Conservation (phyloP, 2,888 invertebrate species). For the Aphodius sticticus region DNA sequence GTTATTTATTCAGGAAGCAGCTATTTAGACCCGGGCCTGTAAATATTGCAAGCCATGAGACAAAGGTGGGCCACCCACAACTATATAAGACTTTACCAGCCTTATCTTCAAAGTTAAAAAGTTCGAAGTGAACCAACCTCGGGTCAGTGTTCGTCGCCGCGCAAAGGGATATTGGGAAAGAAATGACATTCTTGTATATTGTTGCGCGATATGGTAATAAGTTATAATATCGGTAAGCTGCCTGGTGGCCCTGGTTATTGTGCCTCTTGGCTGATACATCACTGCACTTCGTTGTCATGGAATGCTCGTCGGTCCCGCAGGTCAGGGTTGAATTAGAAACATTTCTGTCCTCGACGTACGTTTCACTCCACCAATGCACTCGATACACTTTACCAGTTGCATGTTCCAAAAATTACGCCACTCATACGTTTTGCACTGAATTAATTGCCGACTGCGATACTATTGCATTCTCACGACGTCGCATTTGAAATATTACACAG, state of each 20-base stretch:
- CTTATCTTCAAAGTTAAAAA: conserved; percentile 8
- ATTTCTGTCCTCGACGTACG: conserved; percentile 28
- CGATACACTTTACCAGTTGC: not conserved
- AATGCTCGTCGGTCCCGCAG: conserved; percentile 41
- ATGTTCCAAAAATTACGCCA: not conserved
- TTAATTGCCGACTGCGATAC: not conserved
- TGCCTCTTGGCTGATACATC: conserved; percentile 44
- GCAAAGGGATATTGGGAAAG: conserved; percentile 21
- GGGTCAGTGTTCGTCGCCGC: conserved; percentile 16
- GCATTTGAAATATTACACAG: too few relatives aligned
- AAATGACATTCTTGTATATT: conserved; percentile 38
- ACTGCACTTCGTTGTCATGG: conserved; percentile 43
- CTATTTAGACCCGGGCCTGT: too few relatives aligned
- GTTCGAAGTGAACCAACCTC: conserved; percentile 17
- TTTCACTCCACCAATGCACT: not conserved
- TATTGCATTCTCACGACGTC: not conserved
- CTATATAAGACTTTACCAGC: too few relatives aligned
- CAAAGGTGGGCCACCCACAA: too few relatives aligned
- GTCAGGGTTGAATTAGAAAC: conserved; percentile 42
- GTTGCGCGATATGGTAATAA: conserved; percentile 41
- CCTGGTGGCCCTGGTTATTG: conserved; percentile 45
- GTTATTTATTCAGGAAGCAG: too few relatives aligned
- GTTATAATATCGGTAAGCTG: conserved; percentile 42
- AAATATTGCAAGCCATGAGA: too few relatives aligned
- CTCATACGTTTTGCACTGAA: not conserved